Base-by-base conservation (phyloP, 2,888 invertebrate species). In the Branchellion lobata region DNA sequence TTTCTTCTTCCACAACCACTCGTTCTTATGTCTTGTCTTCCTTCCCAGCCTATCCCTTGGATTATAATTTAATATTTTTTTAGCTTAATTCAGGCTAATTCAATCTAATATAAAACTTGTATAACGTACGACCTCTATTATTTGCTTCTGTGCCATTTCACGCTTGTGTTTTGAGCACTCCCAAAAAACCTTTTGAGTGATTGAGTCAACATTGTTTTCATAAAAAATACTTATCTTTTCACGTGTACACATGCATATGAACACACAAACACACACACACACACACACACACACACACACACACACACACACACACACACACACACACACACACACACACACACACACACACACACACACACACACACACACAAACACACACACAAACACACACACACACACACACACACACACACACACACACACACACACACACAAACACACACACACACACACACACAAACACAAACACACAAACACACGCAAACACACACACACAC, bases 201-300 rank as follows among this genome's bases (percentile, higher is more conserved):
- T n/a, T n/a, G n/a, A n/a, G n/a, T n/a, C n/a, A n/a, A n/a, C n/a
- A n/a, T n/a, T n/a, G n/a, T n/a, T n/a, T n/a, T n/a, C n/a, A n/a
- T n/a, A n/a, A n/a, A n/a, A n/a, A n/a, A 77, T 51, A 78, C 75
- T 36, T 51, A 40, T 75, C 33, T 27, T 36, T 75, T 36, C 31
- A 40, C 74, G 78, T 27, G 78, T 47, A 79, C 34, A 78, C 31
- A 79, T 33, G 78, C 74, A 79, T 33, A 77, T 53, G 78, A 51
- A 77, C 74, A 77, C 40, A 79, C 40, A 79, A 18, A 77, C 40
- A 79, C 47, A 77, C 27, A 77, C 14, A 79, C 27, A 79, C 47
- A 79, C 24, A 79, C 33, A 78, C 24, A 29, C 51, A 76, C 74
- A 79, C 34, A 79, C 27, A 79, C 24, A 79, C 29, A 75, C 31